These are phyloP conservation scores for Megalops atlanticus DNA, from an alignment of 2,113 vertebrate genomes.

Conservation along the genomic window DNA sequence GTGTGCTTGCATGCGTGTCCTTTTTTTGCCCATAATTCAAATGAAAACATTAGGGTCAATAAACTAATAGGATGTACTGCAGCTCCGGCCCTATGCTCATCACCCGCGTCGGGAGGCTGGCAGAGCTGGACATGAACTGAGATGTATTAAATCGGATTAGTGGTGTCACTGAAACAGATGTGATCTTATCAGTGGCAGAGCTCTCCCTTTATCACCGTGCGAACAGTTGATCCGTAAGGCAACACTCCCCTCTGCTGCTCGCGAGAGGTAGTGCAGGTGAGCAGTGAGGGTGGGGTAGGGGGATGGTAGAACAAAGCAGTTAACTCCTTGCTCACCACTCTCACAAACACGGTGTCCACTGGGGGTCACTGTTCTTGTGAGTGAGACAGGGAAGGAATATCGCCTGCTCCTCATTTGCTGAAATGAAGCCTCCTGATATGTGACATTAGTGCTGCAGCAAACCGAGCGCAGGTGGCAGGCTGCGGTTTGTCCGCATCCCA, in stretches of 20 bases:
- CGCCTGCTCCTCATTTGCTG: conserved; percentile 19
- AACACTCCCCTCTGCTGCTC: conserved; percentile 72
- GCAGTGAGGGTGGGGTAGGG: conserved; percentile 10
- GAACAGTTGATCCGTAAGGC: conserved; percentile 37
- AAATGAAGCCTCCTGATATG: conserved; percentile 46
- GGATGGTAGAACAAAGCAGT: conserved; percentile 7
- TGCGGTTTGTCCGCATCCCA: conserved; percentile 46
- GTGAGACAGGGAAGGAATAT: conserved; percentile 36
- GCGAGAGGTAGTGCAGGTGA: conserved; percentile 38
- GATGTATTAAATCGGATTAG: conserved; percentile 65
- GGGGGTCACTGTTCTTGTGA: conserved; percentile 77
- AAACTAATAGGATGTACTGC: conserved; percentile 52
- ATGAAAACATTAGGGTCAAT: conserved; percentile 48
- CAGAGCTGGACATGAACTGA: conserved; percentile 58
- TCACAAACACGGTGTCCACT: conserved; percentile 56
- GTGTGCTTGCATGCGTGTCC: not conserved
- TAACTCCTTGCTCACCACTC: conserved; percentile 49
- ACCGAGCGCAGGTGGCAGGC: conserved; percentile 42
- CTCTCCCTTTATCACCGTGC: not conserved
- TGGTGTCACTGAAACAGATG: conserved; percentile 63
- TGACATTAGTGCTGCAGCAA: conserved; percentile 39
- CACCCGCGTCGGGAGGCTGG: conserved; percentile 36
- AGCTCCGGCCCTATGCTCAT: conserved; percentile 49
- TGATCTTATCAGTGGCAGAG: conserved; percentile 50
- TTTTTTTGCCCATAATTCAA: conserved; percentile 21